Evolutionary conservation across 2,888 invertebrate species (phyloP).

Genomic region (Netelia melanura): DNA sequence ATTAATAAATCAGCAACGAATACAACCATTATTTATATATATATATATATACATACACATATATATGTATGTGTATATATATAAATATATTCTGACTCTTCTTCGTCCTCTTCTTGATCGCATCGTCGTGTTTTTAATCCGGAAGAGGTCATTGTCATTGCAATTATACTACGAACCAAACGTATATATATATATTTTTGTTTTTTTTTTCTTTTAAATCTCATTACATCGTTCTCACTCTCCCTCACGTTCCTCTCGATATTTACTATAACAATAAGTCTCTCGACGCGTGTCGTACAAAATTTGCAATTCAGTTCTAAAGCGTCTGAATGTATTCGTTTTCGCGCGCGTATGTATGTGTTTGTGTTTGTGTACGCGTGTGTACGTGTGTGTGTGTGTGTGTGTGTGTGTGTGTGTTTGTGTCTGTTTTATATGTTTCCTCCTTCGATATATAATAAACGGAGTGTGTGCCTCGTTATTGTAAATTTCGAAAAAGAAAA

Average conservation of each 20-base stretch:
- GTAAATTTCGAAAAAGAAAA: not conserved
- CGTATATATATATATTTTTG: constrained; percentile 15
- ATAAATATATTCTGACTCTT: not conserved
- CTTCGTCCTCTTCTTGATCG: constrained; percentile 17
- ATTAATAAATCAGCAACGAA: constrained; percentile 46
- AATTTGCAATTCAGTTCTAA: constrained; percentile 34
- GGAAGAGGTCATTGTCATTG: constrained; percentile 63
- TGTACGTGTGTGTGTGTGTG: no score
- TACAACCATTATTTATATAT: constrained; percentile 22
- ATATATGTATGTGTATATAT: no score
- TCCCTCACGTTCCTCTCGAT: constrained; percentile 7
- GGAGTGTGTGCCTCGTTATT: not conserved
- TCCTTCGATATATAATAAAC: not conserved
- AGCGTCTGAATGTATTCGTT: constrained; percentile 9
- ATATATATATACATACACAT: no score
- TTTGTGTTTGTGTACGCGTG: no score
- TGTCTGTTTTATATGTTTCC: not conserved
- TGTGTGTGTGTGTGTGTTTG: no score
- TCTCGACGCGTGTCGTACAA: constrained; percentile 40
- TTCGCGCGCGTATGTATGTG: not conserved
- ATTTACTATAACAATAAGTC: constrained; percentile 38
- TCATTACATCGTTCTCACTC: not conserved
- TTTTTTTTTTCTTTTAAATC: not conserved
- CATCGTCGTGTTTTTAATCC: constrained; percentile 41
- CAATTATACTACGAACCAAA: constrained; percentile 58